A percentile compares a stretch with the other conserved stretches of the same genome.
Evolutionary conservation across 2,113 vertebrate species (phyloP).

Genomic region (Gallinago undulata): DNA sequence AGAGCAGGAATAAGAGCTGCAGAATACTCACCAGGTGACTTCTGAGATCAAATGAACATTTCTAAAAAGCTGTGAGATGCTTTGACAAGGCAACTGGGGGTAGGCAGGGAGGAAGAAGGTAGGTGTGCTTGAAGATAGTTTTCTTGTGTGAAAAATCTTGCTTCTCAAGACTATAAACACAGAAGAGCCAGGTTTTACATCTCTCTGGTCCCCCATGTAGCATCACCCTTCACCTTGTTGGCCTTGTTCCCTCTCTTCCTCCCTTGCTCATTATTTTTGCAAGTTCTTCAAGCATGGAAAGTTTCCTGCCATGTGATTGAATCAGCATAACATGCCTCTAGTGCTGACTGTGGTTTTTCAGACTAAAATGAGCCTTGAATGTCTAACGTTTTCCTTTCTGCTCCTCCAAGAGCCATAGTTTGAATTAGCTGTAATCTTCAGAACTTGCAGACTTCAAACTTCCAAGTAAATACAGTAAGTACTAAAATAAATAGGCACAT

Average conservation of each 20-base stretch:
- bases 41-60: background rate
- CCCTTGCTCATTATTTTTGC: background rate
- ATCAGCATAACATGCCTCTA: background rate
- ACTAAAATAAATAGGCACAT: background rate
- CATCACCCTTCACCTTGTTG: background rate
- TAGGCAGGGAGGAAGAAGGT: background rate
- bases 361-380: background rate
- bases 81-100: background rate
- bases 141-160: background rate
- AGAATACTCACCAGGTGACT: background rate
- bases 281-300: fast-evolving
- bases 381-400: background rate
- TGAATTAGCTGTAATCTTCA: background rate
- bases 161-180: background rate
- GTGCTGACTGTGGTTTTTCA: background rate
- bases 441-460: background rate
- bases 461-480: background rate
- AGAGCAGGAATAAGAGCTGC: background rate
- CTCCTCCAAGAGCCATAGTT: background rate
- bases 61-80: background rate
- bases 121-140: background rate
- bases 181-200: background rate
- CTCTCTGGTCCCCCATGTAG: fast-evolving
- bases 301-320: background rate
- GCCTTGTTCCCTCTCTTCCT: background rate